Conservation (phyloP, 1,140 invertebrate species). For the Ceratina japonica region DNA sequence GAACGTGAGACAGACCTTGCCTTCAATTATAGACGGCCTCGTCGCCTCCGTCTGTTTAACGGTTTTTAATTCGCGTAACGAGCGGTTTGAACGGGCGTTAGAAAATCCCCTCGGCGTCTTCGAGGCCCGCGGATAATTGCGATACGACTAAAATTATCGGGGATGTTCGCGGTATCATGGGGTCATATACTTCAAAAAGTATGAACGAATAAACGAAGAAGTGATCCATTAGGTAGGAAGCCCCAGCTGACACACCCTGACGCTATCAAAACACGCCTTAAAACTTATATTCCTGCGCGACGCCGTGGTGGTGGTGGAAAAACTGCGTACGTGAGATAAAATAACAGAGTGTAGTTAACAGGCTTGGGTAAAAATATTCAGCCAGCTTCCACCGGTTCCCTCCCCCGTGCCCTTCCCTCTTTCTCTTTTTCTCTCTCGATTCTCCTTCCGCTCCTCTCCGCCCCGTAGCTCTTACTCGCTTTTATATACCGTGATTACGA, state of each 20-base stretch:
- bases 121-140: neutral
- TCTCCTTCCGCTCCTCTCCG: neutral
- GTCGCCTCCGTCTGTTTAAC: no score
- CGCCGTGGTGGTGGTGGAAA: constrained; percentile 61
- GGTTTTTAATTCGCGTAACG: no score
- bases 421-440: constrained; percentile 41
- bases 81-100: neutral
- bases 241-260: constrained; percentile 74
- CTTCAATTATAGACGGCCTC: no score
- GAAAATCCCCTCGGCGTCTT: no score
- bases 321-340: constrained; percentile 72
- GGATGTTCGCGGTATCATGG: constrained; percentile 46
- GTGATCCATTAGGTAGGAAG: constrained; percentile 76
- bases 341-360: constrained; percentile 75
- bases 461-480: neutral
- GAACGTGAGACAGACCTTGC: neutral
- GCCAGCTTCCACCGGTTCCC: constrained; percentile 56
- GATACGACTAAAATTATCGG: neutral
- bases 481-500: no score
- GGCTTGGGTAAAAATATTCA: constrained; percentile 74
- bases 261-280: constrained; percentile 77
- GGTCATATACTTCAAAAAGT: constrained; percentile 64
- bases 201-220: constrained; percentile 64
- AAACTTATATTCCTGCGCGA: constrained; percentile 74
- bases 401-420: neutral